Evolutionary conservation across 2,113 vertebrate genomes (phyloP).

Genomic region (Triplophysa rosa): DNA sequence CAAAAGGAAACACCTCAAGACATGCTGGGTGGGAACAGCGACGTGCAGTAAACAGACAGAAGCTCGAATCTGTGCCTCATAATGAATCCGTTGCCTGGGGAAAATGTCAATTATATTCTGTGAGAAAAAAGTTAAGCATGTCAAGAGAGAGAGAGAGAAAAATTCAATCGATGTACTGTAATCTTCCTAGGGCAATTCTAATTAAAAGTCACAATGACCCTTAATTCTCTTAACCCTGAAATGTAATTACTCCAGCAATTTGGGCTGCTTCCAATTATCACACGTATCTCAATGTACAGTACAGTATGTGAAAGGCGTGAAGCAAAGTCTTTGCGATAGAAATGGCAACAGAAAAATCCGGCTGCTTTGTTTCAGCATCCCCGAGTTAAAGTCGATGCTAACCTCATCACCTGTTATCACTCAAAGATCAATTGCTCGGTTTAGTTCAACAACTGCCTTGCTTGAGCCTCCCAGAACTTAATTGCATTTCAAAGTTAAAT

Average conservation of each 20-base stretch:
- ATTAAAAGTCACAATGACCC: slow-evolving; percentile 56
- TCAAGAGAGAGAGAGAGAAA: slow-evolving; percentile 1
- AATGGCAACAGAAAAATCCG: slow-evolving; percentile 10
- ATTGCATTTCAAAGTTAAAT: slow-evolving; percentile 20
- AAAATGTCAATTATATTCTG: slow-evolving; percentile 49
- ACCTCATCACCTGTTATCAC: slow-evolving; percentile 6
- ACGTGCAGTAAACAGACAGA: slow-evolving; percentile 20
- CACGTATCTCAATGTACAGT: slow-evolving; percentile 27
- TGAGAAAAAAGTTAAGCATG: slow-evolving; percentile 23
- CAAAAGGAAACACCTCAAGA: not conserved
- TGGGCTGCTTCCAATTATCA: slow-evolving; percentile 31
- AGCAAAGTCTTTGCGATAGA: slow-evolving; percentile 20
- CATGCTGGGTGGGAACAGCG: slow-evolving; percentile 3
- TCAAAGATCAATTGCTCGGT: not conserved
- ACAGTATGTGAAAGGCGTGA: not conserved
- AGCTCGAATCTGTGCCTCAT: slow-evolving; percentile 21
- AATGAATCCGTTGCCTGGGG: slow-evolving; percentile 26
- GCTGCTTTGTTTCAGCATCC: not conserved
- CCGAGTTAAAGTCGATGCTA: not conserved
- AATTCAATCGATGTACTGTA: slow-evolving; percentile 49
- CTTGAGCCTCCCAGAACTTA: not conserved
- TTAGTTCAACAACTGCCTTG: not conserved
- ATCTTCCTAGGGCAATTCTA: slow-evolving; percentile 47
- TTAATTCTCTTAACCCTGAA: slow-evolving; percentile 51
- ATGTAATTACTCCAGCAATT: slow-evolving; percentile 49